Evolutionary conservation across 2,113 vertebrate genomes (phyloP).

Genomic region (Aldabrachelys gigantea): DNA sequence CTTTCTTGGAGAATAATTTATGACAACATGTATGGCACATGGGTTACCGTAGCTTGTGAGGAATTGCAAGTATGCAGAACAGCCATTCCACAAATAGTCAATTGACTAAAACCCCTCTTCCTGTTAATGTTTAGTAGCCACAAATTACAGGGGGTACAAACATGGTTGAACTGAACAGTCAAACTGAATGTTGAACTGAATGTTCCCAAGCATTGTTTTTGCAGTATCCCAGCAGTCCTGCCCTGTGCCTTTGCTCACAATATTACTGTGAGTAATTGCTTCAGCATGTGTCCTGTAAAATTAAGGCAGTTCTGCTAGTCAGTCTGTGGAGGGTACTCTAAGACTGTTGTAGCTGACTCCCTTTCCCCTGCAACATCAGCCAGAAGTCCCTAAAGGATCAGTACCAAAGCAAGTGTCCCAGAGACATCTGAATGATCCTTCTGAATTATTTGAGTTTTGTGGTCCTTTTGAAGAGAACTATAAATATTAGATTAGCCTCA

Average conservation of each 20-base stretch:
- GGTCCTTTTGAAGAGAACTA: neutral
- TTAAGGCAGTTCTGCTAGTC: neutral
- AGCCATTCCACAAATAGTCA: neutral
- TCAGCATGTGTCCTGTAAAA: neutral
- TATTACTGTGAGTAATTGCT: neutral
- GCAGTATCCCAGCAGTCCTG: neutral
- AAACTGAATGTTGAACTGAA: neutral
- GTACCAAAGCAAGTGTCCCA: neutral
- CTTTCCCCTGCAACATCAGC: neutral
- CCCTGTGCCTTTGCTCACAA: neutral
- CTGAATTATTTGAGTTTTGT: neutral
- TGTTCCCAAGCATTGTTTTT: neutral
- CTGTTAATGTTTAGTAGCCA: neutral
- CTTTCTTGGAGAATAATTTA: neutral
- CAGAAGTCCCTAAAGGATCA: neutral
- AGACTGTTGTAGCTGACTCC: neutral
- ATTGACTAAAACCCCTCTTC: neutral
- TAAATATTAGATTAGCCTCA: neutral
- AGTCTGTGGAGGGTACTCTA: rapidly evolving
- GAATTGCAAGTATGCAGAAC: neutral
- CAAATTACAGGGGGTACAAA: neutral
- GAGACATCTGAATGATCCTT: neutral
- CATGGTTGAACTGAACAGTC: neutral
- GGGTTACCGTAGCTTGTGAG: neutral
- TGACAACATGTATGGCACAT: neutral